Percentiles rank a stretch among this genome's conserved stretches.
These are phyloP conservation scores for Cheilosia soror DNA, from an alignment of 2,888 invertebrate species.

Conservation along the genomic window DNA sequence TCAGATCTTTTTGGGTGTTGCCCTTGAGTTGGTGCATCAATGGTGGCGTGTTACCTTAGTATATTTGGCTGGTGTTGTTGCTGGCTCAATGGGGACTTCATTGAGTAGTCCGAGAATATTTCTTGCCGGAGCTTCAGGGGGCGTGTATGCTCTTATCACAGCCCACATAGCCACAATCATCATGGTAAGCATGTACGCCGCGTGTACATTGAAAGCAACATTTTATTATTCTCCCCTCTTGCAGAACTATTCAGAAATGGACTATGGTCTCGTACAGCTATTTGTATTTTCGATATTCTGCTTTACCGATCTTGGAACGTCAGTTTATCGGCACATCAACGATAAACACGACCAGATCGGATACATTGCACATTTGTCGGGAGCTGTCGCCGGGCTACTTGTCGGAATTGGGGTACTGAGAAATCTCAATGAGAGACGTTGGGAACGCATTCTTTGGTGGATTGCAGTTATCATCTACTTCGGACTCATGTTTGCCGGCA, in stretches of 20 bases:
- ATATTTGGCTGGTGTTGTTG: conserved; percentile 92
- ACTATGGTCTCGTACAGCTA: conserved; percentile 93
- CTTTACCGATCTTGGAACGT: conserved; percentile 93
- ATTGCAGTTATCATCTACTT: conserved; percentile 89
- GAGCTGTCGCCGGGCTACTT: conserved; percentile 92
- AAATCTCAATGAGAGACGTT: conserved; percentile 90
- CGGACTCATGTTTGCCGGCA: conserved; percentile 88
- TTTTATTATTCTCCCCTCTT: conserved; percentile 77
- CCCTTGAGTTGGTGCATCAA: conserved; percentile 97
- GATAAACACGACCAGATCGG: conserved; percentile 91
- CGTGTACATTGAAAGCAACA: not conserved
- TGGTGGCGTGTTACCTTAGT: conserved; percentile 96
- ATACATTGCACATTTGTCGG: conserved; percentile 97
- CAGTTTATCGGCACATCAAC: conserved; percentile 93
- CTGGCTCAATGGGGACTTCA: conserved; percentile 93
- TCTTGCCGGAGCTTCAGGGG: conserved; percentile 97
- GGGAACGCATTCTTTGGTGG: conserved; percentile 94
- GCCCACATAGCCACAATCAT: conserved; percentile 97
- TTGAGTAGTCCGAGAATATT: conserved; percentile 91
- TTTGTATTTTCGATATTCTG: conserved; percentile 92
- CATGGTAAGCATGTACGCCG: conserved; percentile 84
- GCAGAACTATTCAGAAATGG: conserved; percentile 99
- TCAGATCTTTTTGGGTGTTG: conserved; percentile 96
- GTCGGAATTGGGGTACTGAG: conserved; percentile 93
- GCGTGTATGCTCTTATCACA: conserved; percentile 96